phyloP scores from a whole-genome alignment of 2,797 vertebrate genomes.

The Tragopan temminckii region DNA sequence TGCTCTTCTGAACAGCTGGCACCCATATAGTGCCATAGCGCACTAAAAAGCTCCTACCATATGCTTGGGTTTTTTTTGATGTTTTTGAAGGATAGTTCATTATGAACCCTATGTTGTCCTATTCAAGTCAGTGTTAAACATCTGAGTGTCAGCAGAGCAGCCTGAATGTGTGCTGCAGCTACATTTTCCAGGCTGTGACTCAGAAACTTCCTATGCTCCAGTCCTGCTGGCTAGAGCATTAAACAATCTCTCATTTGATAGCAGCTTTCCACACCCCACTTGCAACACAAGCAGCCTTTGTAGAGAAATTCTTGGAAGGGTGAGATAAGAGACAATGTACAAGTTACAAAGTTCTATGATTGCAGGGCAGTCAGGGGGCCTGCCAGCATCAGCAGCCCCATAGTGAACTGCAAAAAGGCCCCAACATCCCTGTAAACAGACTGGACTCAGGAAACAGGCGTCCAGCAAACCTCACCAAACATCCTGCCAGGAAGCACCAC shows the following conservation, averaged over 20 bases:
- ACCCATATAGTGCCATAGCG: not conserved
- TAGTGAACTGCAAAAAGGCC: constrained; percentile 76
- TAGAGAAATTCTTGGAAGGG: constrained; percentile 65
- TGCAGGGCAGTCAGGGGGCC: constrained; percentile 9
- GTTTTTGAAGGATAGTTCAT: not conserved
- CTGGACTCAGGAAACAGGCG: constrained; percentile 84
- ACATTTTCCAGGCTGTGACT: not conserved
- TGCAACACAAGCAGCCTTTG: constrained; percentile 58
- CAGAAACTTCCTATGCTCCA: not conserved
- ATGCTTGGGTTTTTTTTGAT: not conserved
- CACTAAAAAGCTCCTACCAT: not conserved
- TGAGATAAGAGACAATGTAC: constrained; percentile 46
- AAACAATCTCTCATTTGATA: constrained; percentile 35
- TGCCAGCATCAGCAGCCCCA: constrained; percentile 28
- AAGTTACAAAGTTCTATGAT: not conserved
- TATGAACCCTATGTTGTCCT: not conserved
- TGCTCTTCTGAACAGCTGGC: not conserved
- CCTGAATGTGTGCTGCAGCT: not conserved
- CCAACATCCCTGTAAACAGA: constrained; percentile 84
- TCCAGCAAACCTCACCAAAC: constrained; percentile 86
- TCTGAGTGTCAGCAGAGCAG: not conserved
- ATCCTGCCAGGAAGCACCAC: constrained; percentile 88
- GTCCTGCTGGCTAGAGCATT: not conserved
- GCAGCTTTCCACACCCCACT: not conserved
- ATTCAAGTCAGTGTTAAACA: not conserved